Conservation (phyloP, 2,888 invertebrate species). For the Argynnis bischoffii region DNA sequence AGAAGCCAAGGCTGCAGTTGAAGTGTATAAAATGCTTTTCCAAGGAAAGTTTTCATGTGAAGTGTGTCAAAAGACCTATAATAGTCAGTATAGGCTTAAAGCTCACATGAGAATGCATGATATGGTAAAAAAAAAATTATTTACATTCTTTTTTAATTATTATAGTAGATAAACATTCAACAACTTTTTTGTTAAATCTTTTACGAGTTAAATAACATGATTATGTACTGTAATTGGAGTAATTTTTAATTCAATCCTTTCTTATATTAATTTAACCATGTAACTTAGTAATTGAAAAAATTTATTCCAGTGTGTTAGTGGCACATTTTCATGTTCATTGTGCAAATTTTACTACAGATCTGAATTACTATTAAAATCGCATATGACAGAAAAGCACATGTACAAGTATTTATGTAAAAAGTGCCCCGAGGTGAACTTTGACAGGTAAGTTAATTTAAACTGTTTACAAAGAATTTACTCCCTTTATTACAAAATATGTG, state of each 20-base stretch:
- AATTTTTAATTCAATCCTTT: neutral
- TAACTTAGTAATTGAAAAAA: neutral
- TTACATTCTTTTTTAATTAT: neutral
- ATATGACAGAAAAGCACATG: constrained; percentile 72
- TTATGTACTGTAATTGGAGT: neutral
- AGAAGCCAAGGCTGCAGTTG: constrained; percentile 66
- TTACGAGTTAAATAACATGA: neutral
- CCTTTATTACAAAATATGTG: too few species aligned
- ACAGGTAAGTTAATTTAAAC: constrained; percentile 53
- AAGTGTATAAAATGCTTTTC: constrained; percentile 60
- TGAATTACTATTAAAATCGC: constrained; percentile 64
- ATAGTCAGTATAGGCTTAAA: constrained; percentile 54
- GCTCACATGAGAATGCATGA: constrained; percentile 70
- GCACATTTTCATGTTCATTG: constrained; percentile 59
- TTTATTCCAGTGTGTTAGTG: constrained; percentile 63
- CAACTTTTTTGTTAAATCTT: neutral
- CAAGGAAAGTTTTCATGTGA: constrained; percentile 59
- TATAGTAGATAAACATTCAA: neutral
- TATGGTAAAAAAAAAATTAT: constrained; percentile 50
- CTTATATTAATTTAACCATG: neutral
- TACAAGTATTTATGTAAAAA: constrained; percentile 74
- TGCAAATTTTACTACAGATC: constrained; percentile 71
- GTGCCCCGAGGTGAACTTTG: constrained; percentile 71
- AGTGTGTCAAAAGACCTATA: constrained; percentile 59
- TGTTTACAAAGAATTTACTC: too few species aligned